phyloP scores from a whole-genome alignment of 2,113 vertebrate genomes.

The Bujurquina vittata region DNA sequence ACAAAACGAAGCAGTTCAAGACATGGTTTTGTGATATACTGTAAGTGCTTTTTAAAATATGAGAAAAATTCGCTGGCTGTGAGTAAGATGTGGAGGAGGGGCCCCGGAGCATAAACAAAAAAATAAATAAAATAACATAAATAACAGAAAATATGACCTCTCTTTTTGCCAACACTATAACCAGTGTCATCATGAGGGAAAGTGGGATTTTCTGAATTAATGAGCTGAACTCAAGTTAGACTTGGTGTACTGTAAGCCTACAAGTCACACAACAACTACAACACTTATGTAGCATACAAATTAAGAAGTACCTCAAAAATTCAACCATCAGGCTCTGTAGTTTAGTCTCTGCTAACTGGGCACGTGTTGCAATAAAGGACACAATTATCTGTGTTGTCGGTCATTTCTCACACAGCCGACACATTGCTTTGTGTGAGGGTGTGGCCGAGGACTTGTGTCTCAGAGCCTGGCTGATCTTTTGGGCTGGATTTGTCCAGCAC shows the following conservation, averaged over 20 bases:
- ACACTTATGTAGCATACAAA: background rate
- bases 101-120: background rate
- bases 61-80: background rate
- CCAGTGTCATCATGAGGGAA: background rate
- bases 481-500: conserved; percentile 83
- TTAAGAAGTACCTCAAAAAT: conserved; percentile 8
- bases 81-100: background rate
- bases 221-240: background rate
- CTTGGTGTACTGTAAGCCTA: background rate
- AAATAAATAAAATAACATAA: background rate
- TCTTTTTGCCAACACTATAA: background rate
- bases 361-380: background rate
- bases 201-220: background rate
- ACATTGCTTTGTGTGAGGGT: conserved; percentile 20
- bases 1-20: background rate
- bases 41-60: background rate
- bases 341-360: conserved; percentile 2
- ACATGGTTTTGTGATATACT: background rate
- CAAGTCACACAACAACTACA: background rate
- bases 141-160: background rate
- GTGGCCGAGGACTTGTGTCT: background rate
- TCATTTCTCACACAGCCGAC: conserved; percentile 37
- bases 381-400: fast-evolving
- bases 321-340: conserved; percentile 27
- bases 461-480: conserved; percentile 53